phyloP scores from a whole-genome alignment of 2,797 vertebrate species.

The Typhlichthys subterraneus region DNA sequence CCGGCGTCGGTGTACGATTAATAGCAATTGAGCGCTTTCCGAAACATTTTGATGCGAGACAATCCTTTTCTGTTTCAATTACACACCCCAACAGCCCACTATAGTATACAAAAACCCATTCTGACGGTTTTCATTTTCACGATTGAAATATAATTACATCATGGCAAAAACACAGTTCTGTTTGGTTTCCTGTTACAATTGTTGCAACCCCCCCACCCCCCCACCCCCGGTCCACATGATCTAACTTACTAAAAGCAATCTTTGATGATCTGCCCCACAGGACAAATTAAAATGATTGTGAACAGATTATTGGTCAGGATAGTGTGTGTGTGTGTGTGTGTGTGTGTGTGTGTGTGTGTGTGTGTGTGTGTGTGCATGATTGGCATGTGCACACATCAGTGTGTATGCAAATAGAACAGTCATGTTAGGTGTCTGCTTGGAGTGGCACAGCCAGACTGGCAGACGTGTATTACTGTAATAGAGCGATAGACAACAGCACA shows the following conservation, averaged over 20 bases:
- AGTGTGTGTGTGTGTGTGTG: neutral
- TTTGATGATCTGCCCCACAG: slow-evolving; percentile 20
- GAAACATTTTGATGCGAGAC: slow-evolving; percentile 77
- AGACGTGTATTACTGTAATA: slow-evolving; percentile 50
- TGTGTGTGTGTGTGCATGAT: neutral
- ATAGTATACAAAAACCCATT: slow-evolving; percentile 76
- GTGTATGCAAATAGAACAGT: neutral
- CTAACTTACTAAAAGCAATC: slow-evolving; percentile 44
- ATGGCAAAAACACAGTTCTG: slow-evolving; percentile 69
- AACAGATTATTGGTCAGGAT: neutral
- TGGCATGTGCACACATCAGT: neutral
- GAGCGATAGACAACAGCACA: slow-evolving; percentile 51
- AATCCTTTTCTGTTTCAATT: slow-evolving; percentile 84
- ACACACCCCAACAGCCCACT: slow-evolving; percentile 82
- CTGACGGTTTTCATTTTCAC: slow-evolving; percentile 74
- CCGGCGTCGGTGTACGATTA: slow-evolving; percentile 72
- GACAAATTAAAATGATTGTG: neutral
- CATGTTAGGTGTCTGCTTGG: slow-evolving; percentile 33
- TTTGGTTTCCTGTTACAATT: slow-evolving; percentile 70
- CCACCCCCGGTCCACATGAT: slow-evolving; percentile 14
- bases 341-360: neutral
- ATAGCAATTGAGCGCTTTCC: slow-evolving; percentile 71
- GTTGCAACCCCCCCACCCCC: slow-evolving; percentile 35
- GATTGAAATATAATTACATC: slow-evolving; percentile 83
- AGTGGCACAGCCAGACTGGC: slow-evolving; percentile 33